Evolutionary conservation across 2,797 vertebrate species (phyloP).

Genomic region (Tolypeutes matacus): DNA sequence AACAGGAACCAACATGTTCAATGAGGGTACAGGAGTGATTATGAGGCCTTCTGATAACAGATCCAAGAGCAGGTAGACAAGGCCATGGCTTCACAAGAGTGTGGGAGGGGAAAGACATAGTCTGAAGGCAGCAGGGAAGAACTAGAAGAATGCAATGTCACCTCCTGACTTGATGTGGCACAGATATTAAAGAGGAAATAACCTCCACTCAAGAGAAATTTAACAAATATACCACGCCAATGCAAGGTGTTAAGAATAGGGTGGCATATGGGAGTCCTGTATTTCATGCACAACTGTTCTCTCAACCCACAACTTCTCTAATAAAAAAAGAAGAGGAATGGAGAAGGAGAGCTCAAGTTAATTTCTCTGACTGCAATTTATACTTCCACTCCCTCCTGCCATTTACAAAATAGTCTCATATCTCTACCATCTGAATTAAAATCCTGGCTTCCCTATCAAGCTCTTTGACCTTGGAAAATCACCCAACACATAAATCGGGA

Average conservation of each 20-base stretch:
- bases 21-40: background rate
- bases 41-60: background rate
- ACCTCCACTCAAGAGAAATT: background rate
- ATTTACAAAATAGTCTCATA: background rate
- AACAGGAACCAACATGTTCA: background rate
- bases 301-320: no score
- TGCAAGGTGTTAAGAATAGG: no score
- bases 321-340: no score
- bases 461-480: background rate
- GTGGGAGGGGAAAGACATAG: background rate
- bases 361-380: no score
- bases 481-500: background rate
- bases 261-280: no score
- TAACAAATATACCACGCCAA: no score
- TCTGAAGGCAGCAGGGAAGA: background rate
- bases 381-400: background rate
- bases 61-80: background rate
- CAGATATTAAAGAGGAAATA: background rate
- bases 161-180: background rate
- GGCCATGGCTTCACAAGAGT: background rate
- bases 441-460: background rate
- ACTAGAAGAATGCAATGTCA: background rate
- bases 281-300: no score
- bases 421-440: background rate
- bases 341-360: background rate